Base-by-base conservation (phyloP, 1,140 invertebrate genomes). In the Bombus waltoni region DNA sequence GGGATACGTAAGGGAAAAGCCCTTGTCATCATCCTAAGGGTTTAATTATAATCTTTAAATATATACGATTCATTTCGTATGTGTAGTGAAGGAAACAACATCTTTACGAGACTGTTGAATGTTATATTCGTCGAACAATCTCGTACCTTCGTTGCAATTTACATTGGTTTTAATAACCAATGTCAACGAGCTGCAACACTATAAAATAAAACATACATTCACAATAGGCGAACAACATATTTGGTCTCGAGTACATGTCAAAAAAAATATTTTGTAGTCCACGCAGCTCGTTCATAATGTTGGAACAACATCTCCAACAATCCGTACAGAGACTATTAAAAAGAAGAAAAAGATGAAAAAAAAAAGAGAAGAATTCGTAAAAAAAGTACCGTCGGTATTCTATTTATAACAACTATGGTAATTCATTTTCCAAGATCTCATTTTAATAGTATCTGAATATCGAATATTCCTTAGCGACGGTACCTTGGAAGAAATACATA, bases 241-340 rank as follows among this genome's bases (percentile, higher is more conserved):
- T 85, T 53, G 76, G 68, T 15, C 28, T 72, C 13, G 8, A 53
- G 47, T 44, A 18, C 68, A 70, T 40, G 44, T 15, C 28, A 9
- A 10, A 44, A 84, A 1, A 85, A 65, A 47, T n/a, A 44, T 80
- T 84, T 72, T 79, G 11, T 44, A 35, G 42, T 66, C 59, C 77
- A 44, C 70, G 86, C 86, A 90, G 88, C 86, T 90, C 84, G 88
- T 81, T 57, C 0, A 42, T 71, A 5, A 59, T 71, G 83, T 90
- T 86, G 89, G 83, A 86, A 90, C 57, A 80, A 89, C 77, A 90
- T 83, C 88, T 88, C 81, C 89, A 83, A 86, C 89, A 77, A 78
- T 47, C 10, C 62, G 35, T 80, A 10, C 32, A 42, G 81, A 70
- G 83, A 70, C 35, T 59, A 72, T 83, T 70, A 32, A 85, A 84